phyloP scores from a whole-genome alignment of 2,888 invertebrate genomes.

The Tethea ocularis region DNA sequence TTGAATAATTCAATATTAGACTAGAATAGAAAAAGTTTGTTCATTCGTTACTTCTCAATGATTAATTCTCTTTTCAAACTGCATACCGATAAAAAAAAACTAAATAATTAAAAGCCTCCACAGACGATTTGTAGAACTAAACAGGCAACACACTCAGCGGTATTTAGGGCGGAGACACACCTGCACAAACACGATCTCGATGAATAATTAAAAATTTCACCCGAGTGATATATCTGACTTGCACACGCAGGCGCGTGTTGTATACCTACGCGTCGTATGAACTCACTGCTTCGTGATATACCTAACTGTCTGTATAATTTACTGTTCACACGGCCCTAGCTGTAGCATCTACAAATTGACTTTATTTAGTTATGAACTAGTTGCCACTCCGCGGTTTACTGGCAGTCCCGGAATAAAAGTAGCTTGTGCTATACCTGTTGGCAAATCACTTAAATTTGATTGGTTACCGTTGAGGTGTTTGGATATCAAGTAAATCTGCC shows the following conservation, averaged over 20 bases:
- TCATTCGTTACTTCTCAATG: too few species aligned
- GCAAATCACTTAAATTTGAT: too few species aligned
- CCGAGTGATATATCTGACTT: slow-evolving; percentile 29
- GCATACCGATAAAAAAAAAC: slow-evolving; percentile 11
- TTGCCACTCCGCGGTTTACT: too few species aligned
- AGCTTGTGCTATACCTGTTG: too few species aligned
- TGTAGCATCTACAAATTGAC: not conserved
- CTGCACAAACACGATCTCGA: slow-evolving; percentile 62
- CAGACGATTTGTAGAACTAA: slow-evolving; percentile 11
- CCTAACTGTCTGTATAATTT: not conserved
- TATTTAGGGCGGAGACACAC: slow-evolving; percentile 65
- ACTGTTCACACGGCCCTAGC: not conserved
- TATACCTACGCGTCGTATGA: not conserved
- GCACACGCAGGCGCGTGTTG: slow-evolving; percentile 24
- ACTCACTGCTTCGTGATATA: not conserved
- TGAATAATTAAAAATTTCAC: slow-evolving; percentile 57
- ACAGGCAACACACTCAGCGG: slow-evolving; percentile 21
- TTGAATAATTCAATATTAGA: too few species aligned
- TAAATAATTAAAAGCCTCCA: slow-evolving; percentile 19
- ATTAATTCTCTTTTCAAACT: too few species aligned
- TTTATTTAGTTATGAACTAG: not conserved
- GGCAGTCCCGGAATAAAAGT: too few species aligned
- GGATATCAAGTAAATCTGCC: too few species aligned
- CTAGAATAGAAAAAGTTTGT: too few species aligned
- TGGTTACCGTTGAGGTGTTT: too few species aligned